These are phyloP conservation scores for Pseudotriccus pelzelni DNA, from an alignment of 2,797 vertebrate genomes.

Conservation along the genomic window DNA sequence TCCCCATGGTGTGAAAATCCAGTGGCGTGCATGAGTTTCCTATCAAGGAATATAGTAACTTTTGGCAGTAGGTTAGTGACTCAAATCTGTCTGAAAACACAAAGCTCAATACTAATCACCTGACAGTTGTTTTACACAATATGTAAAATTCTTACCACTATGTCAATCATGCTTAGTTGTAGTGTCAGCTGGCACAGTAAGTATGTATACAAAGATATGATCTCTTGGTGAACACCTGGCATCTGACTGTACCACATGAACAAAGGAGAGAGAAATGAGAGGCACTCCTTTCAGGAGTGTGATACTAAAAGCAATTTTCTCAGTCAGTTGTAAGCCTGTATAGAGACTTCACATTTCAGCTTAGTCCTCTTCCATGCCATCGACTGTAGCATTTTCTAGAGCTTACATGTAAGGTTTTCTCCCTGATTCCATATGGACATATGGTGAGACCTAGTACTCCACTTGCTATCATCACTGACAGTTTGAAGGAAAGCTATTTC, in stretches of 20 bases:
- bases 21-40: not conserved
- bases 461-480: not conserved
- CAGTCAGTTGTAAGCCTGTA: not conserved
- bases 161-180: constrained; percentile 20
- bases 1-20: not conserved
- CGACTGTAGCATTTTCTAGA: not conserved
- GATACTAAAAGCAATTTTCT: not conserved
- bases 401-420: not conserved
- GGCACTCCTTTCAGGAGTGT: not conserved
- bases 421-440: not conserved
- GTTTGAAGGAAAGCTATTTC: not conserved
- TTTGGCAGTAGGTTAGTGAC: not conserved
- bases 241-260: not conserved
- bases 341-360: not conserved
- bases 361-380: not conserved
- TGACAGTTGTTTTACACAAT: constrained; percentile 17
- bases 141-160: not conserved
- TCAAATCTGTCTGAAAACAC: constrained; percentile 4
- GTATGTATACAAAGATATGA: not conserved
- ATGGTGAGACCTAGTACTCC: not conserved
- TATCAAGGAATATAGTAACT: not conserved
- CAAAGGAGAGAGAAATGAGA: not conserved
- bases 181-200: not conserved
- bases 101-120: not conserved
- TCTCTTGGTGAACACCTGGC: not conserved